Conservation (phyloP, 2,113 vertebrate species). For the Calypte anna region DNA sequence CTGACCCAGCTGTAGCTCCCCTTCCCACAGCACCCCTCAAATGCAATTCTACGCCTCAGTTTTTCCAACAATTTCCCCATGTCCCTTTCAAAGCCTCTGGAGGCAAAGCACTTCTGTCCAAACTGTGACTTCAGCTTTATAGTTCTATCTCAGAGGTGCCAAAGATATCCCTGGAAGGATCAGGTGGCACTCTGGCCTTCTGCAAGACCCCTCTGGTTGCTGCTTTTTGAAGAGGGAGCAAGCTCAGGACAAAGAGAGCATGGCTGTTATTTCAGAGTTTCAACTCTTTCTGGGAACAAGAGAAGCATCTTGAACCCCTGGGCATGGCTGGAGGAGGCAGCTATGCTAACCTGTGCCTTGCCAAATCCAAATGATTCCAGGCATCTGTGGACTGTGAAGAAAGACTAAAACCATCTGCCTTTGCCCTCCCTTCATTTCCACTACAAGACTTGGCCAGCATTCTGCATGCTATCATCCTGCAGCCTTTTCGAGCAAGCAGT, state of each 20-base stretch:
- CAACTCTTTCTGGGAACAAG: neutral
- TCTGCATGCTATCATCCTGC: neutral
- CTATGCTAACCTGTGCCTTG: neutral
- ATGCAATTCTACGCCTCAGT: neutral
- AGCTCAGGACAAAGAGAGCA: neutral
- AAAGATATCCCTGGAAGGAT: neutral
- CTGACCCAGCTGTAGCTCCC: neutral
- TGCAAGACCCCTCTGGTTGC: neutral
- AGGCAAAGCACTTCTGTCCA: neutral
- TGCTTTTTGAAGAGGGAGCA: neutral
- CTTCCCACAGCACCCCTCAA: neutral
- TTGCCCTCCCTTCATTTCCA: neutral
- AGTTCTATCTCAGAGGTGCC: neutral
- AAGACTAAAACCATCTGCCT: neutral
- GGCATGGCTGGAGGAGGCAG: neutral
- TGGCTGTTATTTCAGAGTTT: neutral
- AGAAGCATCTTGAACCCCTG: neutral
- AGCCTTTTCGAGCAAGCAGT: neutral
- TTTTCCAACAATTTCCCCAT: neutral
- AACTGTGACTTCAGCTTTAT: neutral
- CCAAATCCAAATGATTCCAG: neutral
- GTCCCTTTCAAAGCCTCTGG: neutral
- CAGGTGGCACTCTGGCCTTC: neutral
- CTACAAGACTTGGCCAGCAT: fast-evolving
- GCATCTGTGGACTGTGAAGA: neutral